phyloP scores from a whole-genome alignment of 2,888 invertebrate species.

The Endotricha flammealis region DNA sequence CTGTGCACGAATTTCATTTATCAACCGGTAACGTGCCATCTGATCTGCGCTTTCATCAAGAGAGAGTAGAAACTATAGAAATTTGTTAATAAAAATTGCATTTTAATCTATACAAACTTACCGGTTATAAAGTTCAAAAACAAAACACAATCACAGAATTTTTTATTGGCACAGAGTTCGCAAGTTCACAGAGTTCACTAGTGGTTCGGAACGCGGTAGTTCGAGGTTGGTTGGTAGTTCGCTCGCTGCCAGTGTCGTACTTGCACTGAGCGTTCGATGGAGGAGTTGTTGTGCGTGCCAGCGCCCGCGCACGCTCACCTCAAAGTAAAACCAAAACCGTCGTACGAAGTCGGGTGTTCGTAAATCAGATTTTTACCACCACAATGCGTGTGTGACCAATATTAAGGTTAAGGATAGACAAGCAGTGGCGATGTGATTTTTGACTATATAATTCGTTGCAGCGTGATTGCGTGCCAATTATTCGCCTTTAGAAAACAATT shows the following conservation, averaged over 20 bases:
- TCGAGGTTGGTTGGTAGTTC: constrained; percentile 59
- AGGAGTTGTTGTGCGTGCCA: constrained; percentile 51
- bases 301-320: constrained; percentile 66
- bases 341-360: constrained; percentile 48
- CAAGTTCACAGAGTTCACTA: constrained; percentile 53
- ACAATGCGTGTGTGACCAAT: constrained; percentile 35
- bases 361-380: constrained; percentile 50
- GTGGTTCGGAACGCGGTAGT: constrained; percentile 29
- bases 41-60: constrained; percentile 48
- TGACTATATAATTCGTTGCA: constrained; percentile 18
- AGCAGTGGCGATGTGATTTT: constrained; percentile 31
- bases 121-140: constrained; percentile 29
- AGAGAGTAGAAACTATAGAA: constrained; percentile 40
- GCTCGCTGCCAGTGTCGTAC: constrained; percentile 66
- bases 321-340: constrained; percentile 56
- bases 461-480: constrained; percentile 48
- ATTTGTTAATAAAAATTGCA: no score
- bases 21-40: constrained; percentile 27
- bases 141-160: constrained; percentile 51
- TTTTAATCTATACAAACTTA: constrained; percentile 31
- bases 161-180: constrained; percentile 48
- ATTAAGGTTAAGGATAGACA: constrained; percentile 73
- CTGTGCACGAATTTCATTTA: constrained; percentile 27
- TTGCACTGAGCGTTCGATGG: constrained; percentile 66
- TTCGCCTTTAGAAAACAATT: constrained; percentile 32